Evolutionary conservation across 2,888 invertebrate genomes (phyloP).

Genomic region (Orchesella flavescens): DNA sequence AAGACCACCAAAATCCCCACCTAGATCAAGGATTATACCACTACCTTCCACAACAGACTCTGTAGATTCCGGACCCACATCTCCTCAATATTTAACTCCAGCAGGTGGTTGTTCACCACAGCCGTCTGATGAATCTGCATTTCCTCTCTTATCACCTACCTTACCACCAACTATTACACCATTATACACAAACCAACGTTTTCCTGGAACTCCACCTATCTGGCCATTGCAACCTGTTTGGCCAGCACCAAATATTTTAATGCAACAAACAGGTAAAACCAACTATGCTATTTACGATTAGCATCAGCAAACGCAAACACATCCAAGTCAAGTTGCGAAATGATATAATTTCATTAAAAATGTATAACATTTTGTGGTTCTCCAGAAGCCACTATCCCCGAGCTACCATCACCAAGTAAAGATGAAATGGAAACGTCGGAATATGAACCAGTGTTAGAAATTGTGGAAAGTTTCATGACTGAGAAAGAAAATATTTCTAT

Average conservation of each 20-base stretch:
- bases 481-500: background rate
- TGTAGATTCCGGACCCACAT: constrained; percentile 20
- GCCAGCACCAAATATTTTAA: constrained; percentile 26
- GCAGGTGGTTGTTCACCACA: constrained; percentile 55
- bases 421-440: constrained; percentile 46
- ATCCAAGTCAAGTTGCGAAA: background rate
- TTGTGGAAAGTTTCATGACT: constrained; percentile 41
- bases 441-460: constrained; percentile 38
- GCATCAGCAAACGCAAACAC: background rate
- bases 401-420: constrained; percentile 42
- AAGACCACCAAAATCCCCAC: background rate
- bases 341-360: too few relatives aligned
- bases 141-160: constrained; percentile 56
- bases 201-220: constrained; percentile 46
- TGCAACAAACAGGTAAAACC: constrained; percentile 28
- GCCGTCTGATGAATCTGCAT: constrained; percentile 23
- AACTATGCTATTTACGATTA: background rate
- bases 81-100: constrained; percentile 58
- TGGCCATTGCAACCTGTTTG: constrained; percentile 57
- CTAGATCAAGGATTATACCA: constrained; percentile 46
- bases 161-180: constrained; percentile 58
- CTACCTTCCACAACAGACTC: constrained; percentile 46
- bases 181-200: constrained; percentile 11
- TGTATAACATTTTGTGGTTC: background rate
- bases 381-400: constrained; percentile 42